Base-by-base conservation (phyloP, 2,888 invertebrate species). In the Euphydryas editha region DNA sequence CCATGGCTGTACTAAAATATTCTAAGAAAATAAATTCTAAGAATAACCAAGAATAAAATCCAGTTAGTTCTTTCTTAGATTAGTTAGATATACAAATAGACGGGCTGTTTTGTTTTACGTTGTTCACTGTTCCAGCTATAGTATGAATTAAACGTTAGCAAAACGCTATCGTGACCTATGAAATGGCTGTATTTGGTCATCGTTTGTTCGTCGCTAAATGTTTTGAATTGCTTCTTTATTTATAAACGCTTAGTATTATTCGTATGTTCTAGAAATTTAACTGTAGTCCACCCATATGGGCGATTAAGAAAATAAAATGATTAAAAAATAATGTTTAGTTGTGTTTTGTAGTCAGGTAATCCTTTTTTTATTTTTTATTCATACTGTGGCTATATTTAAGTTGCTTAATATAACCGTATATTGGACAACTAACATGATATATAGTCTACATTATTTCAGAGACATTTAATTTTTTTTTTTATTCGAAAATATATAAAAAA, bases 101-200 rank as follows among this genome's bases (percentile, higher is more conserved):
- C 39, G n/a, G 13, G 21, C 24, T 24, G 11, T 51, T 21, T 13
- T 18, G 4, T 7, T 24, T 51, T 6, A n/a, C 24, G n/a, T 24
- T 7, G 49, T 7, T 13, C 15, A 51, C 4, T 51, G 49, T 36
- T 54, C 15, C 2, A 36, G n/a, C 36, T 30, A 54, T 36, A 17
- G 54, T 36, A 36, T 47, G 42, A 54, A 54, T 36, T 54, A 54
- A 54, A 54, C 46, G 18, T 17, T 54, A 54, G 30, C 54, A 36
- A 54, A 54, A 17, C 36, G 30, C 54, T 54, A 51, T 24, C 51
- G 65, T 72, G 72, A 75, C 72, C 73, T 70, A 67, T 73, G 68
- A 72, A 67, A 67, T 67, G 51, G 47, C 73, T 73, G 57, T 76
- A 74, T 76, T 75, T 71, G 76, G 74, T 59, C 46, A 65, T 62